Evolutionary conservation across 2,113 vertebrate genomes (phyloP).

Genomic region (Catharus bicknelli): DNA sequence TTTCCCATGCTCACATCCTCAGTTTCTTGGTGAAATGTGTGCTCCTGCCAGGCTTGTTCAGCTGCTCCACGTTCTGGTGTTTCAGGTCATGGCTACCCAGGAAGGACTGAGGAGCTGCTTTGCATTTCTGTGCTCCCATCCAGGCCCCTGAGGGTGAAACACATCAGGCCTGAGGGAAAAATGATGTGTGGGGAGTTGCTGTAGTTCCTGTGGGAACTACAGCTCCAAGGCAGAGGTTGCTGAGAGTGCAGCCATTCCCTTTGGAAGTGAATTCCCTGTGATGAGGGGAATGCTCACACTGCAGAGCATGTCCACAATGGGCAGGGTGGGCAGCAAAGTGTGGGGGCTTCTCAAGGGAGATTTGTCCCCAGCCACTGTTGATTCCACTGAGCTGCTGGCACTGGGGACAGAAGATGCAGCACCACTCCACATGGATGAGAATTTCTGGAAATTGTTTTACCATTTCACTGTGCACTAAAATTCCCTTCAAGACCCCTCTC

Average conservation of each 20-base stretch:
- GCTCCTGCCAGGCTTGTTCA: background rate
- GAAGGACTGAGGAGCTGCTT: background rate
- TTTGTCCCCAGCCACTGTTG: background rate
- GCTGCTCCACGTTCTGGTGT: background rate
- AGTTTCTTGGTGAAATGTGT: background rate
- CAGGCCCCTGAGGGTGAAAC: background rate
- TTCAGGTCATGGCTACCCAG: background rate
- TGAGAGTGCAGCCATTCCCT: rapidly evolving
- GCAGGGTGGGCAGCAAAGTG: background rate
- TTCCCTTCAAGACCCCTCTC: background rate
- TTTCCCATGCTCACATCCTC: background rate
- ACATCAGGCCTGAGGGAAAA: background rate
- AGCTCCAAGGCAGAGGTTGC: background rate
- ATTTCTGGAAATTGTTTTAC: background rate
- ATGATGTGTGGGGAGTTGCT: background rate
- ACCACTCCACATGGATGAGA: background rate
- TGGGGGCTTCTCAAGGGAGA: background rate
- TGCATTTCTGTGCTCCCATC: background rate
- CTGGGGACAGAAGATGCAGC: background rate
- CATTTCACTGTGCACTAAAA: background rate
- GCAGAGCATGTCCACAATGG: rapidly evolving
- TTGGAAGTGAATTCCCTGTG: background rate
- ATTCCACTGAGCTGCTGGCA: background rate
- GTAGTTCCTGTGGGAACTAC: background rate
- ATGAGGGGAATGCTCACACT: rapidly evolving